Conservation (phyloP, 2,888 invertebrate genomes). For the Trachelus tabidus region DNA sequence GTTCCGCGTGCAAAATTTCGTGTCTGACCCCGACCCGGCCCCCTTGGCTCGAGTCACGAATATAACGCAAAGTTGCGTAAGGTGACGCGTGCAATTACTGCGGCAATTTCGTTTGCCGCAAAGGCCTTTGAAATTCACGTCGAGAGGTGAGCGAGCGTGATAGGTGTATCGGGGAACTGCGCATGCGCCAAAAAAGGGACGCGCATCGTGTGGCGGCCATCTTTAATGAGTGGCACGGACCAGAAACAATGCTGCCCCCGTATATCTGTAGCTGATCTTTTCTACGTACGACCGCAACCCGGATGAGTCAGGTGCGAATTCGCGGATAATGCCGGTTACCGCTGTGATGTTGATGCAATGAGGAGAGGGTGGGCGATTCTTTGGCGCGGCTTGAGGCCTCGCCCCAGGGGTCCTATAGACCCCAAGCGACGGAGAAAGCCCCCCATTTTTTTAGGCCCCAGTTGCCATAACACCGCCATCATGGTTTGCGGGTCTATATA, state of each 20-base stretch:
- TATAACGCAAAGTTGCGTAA: not conserved
- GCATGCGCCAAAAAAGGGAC: not conserved
- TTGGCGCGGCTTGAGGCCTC: not conserved
- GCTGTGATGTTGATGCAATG: not conserved
- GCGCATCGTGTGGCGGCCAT: not conserved
- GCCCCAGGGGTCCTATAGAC: not conserved
- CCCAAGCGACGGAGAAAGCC: conserved; percentile 1
- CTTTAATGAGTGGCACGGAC: not conserved
- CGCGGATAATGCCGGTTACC: not conserved
- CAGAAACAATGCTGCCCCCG: not conserved
- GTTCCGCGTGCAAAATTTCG: not conserved
- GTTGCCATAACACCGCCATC: not conserved
- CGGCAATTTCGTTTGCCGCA: not conserved
- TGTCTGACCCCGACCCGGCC: not conserved
- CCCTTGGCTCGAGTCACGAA: not conserved
- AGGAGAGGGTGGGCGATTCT: not conserved
- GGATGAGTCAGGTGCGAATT: conserved; percentile 8
- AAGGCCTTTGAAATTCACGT: not conserved
- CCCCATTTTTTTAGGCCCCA: not conserved
- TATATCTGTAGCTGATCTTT: not conserved
- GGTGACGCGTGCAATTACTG: not conserved
- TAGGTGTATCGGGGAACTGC: not conserved
- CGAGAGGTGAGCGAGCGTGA: not conserved
- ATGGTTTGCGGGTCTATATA: not conserved
- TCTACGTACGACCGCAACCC: not conserved